Base-by-base conservation (phyloP, 1,140 invertebrate genomes). In the Latrodectus geometricus region DNA sequence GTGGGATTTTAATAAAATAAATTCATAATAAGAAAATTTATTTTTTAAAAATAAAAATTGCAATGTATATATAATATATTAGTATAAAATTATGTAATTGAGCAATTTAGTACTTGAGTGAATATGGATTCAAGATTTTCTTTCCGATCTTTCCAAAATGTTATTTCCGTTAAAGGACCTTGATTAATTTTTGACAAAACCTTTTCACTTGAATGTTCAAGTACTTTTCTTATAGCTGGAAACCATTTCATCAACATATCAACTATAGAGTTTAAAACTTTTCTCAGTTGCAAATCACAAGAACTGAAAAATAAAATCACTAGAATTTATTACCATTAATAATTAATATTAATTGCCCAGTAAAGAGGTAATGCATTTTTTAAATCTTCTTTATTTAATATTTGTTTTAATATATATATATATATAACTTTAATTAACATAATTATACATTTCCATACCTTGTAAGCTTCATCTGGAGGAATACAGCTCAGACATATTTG, bases 91-190 rank as follows among this genome's bases (percentile, higher is more conserved):
- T 14, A 75, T 52, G 20, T 75, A 49, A 17, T 8, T n/a, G 12
- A 20, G 61, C 61, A 35, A 70, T 61, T 61, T 4, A 74, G 35
- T 78, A 86, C 85, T 69, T 87, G 85, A 50, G 4, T 14, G 14
- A 72, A 74, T 50, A 87, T 87, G 48, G 73, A 80, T 66, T 79
- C 69, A n/a, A 87, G 74, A 50, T 87, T 79, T 0, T 80, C 54
- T 17, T 66, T 74, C 8, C 85, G 66, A 15, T 72, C 76, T 14
- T 69, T 52, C 85, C 85, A 87, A 80, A 87, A 87, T 9, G 12
- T 15, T 54, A 87, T 65, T 74, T 87, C 85, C 12, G 76, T 73
- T 23, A 17, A 17, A 35, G 85, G 85, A 4, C 77, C 77, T 74
- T 80, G 85, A 8, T 80, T 54, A n/a, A 80, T 54, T 74, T 87